These are phyloP conservation scores for Idaea straminata DNA, from an alignment of 2,888 invertebrate species.

Conservation along the genomic window DNA sequence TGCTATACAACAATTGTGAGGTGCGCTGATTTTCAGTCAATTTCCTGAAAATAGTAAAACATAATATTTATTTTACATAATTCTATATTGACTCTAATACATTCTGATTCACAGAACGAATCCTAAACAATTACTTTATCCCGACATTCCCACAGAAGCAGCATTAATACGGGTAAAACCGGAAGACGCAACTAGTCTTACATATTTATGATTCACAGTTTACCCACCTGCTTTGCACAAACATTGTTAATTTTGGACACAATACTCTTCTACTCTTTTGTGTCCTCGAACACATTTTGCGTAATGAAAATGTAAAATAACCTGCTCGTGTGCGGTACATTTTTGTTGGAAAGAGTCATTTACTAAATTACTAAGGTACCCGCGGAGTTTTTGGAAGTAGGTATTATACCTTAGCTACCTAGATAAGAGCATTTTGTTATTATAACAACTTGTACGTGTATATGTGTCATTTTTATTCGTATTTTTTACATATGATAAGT, in stretches of 20 bases:
- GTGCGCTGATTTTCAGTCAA: too few relatives aligned
- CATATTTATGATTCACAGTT: slow-evolving; percentile 44
- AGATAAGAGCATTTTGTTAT: not conserved
- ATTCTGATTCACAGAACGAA: too few relatives aligned
- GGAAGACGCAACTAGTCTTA: slow-evolving; percentile 28
- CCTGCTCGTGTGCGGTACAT: not conserved
- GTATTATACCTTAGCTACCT: not conserved
- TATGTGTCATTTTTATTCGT: too few relatives aligned
- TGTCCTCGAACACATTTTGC: slow-evolving; percentile 16
- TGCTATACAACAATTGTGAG: too few relatives aligned
- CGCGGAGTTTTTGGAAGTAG: not conserved
- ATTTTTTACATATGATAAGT: too few relatives aligned
- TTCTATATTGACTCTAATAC: too few relatives aligned
- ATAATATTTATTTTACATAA: too few relatives aligned
- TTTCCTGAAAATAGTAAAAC: too few relatives aligned
- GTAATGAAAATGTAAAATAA: slow-evolving; percentile 7
- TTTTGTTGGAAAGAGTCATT: slow-evolving; percentile 2
- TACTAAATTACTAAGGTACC: not conserved
- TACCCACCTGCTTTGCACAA: slow-evolving; percentile 48
- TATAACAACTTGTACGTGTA: not conserved
- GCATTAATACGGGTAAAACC: slow-evolving; percentile 32
- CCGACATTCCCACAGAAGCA: slow-evolving; percentile 43
- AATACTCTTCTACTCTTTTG: slow-evolving; percentile 26
- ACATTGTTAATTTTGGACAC: slow-evolving; percentile 36
- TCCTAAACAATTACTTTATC: too few relatives aligned